These are phyloP conservation scores for Gibbula magus DNA, from an alignment of 2,888 invertebrate species.

Conservation along the genomic window DNA sequence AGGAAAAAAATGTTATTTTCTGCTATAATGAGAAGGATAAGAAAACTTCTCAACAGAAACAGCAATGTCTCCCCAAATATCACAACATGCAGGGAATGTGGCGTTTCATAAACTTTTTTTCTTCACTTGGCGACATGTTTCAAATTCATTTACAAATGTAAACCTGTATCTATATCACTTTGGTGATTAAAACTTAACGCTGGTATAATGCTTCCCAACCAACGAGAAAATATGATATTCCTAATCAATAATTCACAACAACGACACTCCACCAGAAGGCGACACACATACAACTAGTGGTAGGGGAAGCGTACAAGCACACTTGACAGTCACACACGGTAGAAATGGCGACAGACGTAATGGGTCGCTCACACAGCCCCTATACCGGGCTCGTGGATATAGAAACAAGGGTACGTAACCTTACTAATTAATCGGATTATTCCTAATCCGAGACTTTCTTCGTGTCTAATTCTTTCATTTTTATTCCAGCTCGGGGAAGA, in stretches of 20 bases:
- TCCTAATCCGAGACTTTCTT: background rate
- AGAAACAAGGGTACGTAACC: constrained; percentile 53
- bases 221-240: background rate
- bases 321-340: background rate
- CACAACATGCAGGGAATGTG: too few relatives aligned
- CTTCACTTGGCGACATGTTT: background rate
- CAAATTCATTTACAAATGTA: background rate
- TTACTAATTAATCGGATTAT: background rate
- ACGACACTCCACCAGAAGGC: background rate
- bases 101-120: background rate
- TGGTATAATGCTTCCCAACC: too few relatives aligned
- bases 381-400: constrained; percentile 38
- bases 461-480: constrained; percentile 2
- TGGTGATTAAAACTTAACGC: too few relatives aligned
- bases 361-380: background rate
- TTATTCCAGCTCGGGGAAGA: constrained; percentile 65
- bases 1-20: too few relatives aligned
- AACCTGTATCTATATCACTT: too few relatives aligned
- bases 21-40: too few relatives aligned
- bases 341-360: constrained; percentile 24
- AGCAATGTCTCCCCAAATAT: too few relatives aligned
- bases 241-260: background rate
- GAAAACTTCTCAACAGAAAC: too few relatives aligned
- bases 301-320: background rate
- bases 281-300: background rate